Conservation (phyloP, 2,888 invertebrate species). For the Osedax fenrisi region DNA sequence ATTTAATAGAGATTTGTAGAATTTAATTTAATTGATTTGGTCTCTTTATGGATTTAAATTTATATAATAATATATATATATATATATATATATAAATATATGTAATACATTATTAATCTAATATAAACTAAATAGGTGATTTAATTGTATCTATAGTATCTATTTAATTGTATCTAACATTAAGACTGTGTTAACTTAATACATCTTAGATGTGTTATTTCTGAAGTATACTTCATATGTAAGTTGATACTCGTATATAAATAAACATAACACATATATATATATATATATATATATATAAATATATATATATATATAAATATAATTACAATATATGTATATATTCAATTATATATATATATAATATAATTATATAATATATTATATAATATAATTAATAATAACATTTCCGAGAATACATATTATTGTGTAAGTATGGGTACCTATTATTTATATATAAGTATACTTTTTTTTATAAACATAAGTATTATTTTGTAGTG, state of each 20-base stretch:
- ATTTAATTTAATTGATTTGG: too few relatives aligned
- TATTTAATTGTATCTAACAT: too few relatives aligned
- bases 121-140: too few relatives aligned
- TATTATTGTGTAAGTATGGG: background rate
- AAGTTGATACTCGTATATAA: background rate
- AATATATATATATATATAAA: conserved; percentile 6
- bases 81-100: background rate
- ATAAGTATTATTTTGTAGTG: too few relatives aligned
- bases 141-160: too few relatives aligned
- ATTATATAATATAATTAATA: background rate
- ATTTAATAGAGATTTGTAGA: too few relatives aligned
- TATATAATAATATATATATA: background rate
- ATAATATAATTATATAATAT: background rate
- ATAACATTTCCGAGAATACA: background rate
- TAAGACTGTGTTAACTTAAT: too few relatives aligned
- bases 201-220: too few relatives aligned
- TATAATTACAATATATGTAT: background rate
- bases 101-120: too few relatives aligned
- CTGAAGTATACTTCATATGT: too few relatives aligned
- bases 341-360: conserved; percentile 6
- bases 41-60: background rate
- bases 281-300: background rate
- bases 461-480: background rate
- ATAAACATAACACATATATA: background rate
- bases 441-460: background rate